Base-by-base conservation (phyloP, 2,113 vertebrate genomes). In the Daphoenositta chrysoptera region DNA sequence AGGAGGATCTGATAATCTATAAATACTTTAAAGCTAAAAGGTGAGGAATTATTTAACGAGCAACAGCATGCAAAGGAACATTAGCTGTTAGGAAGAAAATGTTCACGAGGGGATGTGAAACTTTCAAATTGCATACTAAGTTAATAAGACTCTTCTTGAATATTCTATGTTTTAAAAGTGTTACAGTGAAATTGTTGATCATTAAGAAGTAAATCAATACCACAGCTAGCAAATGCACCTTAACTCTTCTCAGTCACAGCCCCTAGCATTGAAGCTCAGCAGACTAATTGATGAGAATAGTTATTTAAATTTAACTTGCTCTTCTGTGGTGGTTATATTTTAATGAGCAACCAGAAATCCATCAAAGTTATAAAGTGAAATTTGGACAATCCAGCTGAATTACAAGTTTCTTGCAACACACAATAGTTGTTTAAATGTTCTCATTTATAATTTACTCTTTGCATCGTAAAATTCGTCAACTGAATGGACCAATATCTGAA, bases 1-100 rank as follows among this genome's bases (percentile, higher is more conserved):
- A 93, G 80, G 94, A 96, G 80, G 94, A 96, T 96, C 94, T 96
- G 92, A 96, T 97, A 94, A 96, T 96, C 96, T 97, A 94, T 96
- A 97, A 97, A 96, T 96, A 96, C 94, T 93, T 93, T 27, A 94
- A 93, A 96, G 93, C 90, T 97, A 94, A 97, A 93, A 97, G 95
- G 96, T 96, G 94, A 96, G 86, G 95, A 97, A 96, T 97, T 95
- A 96, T 96, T 96, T 96, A 96, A 96, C 83, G 6, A 94, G 90
- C 83, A 95, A 96, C 96, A 95, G 94, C 85, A 90, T 92, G 92
- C 86, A 94, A 95, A 90, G 95, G 83, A 90, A 95, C 90, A 93
- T 96, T 96, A 92, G 90, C 95, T 95, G 88, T 92, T 95, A 84
- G 69, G 92, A 51, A 86, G 72, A 95, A 96, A 97, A 87, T 79